Evolutionary conservation across 2,888 invertebrate genomes (phyloP).

Genomic region (Sminthurides aquaticus): DNA sequence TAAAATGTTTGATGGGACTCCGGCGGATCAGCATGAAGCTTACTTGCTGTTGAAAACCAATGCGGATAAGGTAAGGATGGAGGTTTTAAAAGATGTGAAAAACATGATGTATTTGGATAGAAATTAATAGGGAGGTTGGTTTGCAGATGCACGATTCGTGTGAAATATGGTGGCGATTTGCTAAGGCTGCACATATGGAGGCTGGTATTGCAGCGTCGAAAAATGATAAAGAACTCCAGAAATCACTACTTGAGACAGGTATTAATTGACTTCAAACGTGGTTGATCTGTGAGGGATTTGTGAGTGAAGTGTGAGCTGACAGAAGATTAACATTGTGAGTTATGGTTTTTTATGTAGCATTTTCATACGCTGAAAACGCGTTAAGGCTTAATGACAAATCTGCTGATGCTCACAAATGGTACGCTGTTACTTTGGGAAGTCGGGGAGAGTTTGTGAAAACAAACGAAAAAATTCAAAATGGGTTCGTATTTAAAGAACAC

Average conservation of each 20-base stretch:
- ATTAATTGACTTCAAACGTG: background rate
- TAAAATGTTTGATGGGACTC: constrained; percentile 46
- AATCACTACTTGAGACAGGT: constrained; percentile 29
- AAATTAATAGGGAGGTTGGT: no score
- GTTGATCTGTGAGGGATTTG: background rate
- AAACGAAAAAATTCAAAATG: constrained; percentile 60
- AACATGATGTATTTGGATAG: no score
- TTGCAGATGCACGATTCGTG: constrained; percentile 43
- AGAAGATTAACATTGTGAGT: background rate
- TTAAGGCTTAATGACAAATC: constrained; percentile 51
- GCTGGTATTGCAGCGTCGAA: constrained; percentile 43
- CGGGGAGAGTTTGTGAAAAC: constrained; percentile 55
- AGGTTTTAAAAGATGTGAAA: background rate
- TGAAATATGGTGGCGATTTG: constrained; percentile 49
- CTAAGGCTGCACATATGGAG: constrained; percentile 48
- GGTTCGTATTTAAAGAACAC: constrained; percentile 60
- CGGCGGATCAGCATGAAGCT: constrained; percentile 46
- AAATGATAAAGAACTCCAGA: constrained; percentile 46
- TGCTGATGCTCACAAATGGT: constrained; percentile 64
- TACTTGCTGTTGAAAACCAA: constrained; percentile 45
- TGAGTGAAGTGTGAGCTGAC: background rate
- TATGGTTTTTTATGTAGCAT: constrained; percentile 47
- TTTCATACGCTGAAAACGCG: constrained; percentile 54
- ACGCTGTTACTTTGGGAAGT: constrained; percentile 59
- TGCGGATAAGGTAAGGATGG: constrained; percentile 44